phyloP scores from a whole-genome alignment of 2,113 vertebrate genomes.

The Morone chrysops region DNA sequence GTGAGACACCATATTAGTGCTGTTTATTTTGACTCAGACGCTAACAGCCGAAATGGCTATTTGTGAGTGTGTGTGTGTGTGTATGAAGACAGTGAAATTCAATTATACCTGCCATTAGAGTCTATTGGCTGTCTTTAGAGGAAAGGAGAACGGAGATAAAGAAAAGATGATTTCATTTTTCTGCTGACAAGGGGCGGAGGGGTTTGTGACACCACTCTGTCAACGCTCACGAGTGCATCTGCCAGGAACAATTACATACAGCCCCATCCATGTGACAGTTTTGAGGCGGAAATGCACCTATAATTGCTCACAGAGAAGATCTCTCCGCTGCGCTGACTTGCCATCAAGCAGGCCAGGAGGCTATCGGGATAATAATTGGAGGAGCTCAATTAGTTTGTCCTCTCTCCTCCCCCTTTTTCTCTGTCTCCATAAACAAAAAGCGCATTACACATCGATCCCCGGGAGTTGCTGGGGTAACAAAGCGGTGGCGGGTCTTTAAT shows the following conservation, averaged over 20 bases:
- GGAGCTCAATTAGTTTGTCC: constrained; percentile 72
- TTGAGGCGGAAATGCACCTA: not conserved
- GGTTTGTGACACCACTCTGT: constrained; percentile 42
- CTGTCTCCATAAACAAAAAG: constrained; percentile 72
- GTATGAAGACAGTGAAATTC: constrained; percentile 69
- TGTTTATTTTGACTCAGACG: constrained; percentile 74
- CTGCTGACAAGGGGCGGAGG: constrained; percentile 12
- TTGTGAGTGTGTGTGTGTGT: constrained; percentile 3
- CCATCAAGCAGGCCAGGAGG: constrained; percentile 41
- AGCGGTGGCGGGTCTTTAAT: constrained; percentile 65
- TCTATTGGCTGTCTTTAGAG: constrained; percentile 31
- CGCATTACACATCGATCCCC: constrained; percentile 67
- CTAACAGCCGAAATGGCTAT: constrained; percentile 54
- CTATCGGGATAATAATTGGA: constrained; percentile 62
- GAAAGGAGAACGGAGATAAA: not conserved
- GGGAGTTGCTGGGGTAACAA: constrained; percentile 68
- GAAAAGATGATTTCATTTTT: constrained; percentile 36
- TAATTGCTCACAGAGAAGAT: constrained; percentile 46
- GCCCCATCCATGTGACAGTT: not conserved
- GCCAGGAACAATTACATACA: constrained; percentile 3
- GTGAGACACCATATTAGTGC: constrained; percentile 71
- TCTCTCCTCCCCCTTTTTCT: constrained; percentile 40
- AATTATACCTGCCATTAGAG: constrained; percentile 72
- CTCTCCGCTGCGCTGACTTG: not conserved
- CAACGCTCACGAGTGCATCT: constrained; percentile 1